Conservation (phyloP, 2,113 vertebrate species). For the Crotalus horridus region DNA sequence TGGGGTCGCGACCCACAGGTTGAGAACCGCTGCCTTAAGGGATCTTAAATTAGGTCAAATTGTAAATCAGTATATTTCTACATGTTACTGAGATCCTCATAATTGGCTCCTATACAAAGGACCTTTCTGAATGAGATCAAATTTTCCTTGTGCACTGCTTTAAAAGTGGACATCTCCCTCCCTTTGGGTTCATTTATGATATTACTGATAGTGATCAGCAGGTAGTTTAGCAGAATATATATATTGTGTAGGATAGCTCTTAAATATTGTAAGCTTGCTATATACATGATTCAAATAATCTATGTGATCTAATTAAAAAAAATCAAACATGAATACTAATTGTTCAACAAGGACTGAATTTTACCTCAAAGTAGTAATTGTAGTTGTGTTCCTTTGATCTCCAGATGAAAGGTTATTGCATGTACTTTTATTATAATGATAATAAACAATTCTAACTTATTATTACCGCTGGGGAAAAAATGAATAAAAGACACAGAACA, state of each 20-base stretch:
- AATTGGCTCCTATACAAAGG: not conserved
- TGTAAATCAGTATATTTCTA: too few relatives aligned
- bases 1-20: too few relatives aligned
- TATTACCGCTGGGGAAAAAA: not conserved
- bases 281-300: not conserved
- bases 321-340: not conserved
- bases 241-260: not conserved
- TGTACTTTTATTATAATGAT: not conserved
- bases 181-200: not conserved
- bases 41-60: too few relatives aligned
- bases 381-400: not conserved
- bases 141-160: not conserved
- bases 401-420: not conserved
- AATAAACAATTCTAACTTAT: not conserved
- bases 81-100: too few relatives aligned
- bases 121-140: not conserved
- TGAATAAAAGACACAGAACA: not conserved
- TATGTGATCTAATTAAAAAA: not conserved
- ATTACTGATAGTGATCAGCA: not conserved
- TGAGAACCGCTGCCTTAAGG: too few relatives aligned
- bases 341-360: not conserved
- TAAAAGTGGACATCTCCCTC: not conserved
- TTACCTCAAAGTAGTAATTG: not conserved
- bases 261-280: not conserved
- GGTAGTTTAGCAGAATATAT: not conserved